These are phyloP conservation scores for Drosophila ochracea DNA, from an alignment of 2,888 invertebrate species.

Conservation along the genomic window DNA sequence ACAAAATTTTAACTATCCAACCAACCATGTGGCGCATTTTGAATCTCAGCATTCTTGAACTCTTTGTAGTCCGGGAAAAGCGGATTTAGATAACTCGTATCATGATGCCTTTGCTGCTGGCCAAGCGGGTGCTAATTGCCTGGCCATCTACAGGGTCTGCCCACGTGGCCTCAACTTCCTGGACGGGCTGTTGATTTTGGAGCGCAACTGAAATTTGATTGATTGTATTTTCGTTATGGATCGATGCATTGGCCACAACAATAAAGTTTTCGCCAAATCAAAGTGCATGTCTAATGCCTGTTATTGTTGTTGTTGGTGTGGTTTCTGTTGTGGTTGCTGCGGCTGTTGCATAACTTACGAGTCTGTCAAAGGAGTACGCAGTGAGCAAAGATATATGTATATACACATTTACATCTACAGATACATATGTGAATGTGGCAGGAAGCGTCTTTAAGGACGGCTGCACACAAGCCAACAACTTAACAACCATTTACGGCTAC, in stretches of 20 bases:
- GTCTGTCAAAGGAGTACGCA: slow-evolving; percentile 45
- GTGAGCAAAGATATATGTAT: slow-evolving; percentile 6
- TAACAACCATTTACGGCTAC: slow-evolving; percentile 26
- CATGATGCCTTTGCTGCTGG: slow-evolving; percentile 88
- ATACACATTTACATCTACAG: slow-evolving; percentile 7
- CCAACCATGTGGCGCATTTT: neutral
- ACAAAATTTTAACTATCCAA: slow-evolving; percentile 22
- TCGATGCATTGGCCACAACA: slow-evolving; percentile 44
- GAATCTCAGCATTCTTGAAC: slow-evolving; percentile 1
- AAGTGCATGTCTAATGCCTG: slow-evolving; percentile 73
- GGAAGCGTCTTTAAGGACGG: slow-evolving; percentile 47
- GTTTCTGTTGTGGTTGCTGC: slow-evolving; percentile 47
- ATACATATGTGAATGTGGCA: slow-evolving; percentile 32
- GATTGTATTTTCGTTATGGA: slow-evolving; percentile 39
- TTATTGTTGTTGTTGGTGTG: slow-evolving; percentile 33
- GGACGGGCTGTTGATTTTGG: slow-evolving; percentile 84
- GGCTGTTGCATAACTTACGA: slow-evolving; percentile 73
- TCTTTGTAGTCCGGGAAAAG: slow-evolving; percentile 75
- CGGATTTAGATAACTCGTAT: slow-evolving; percentile 86
- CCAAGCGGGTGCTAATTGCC: slow-evolving; percentile 88
- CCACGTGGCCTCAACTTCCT: slow-evolving; percentile 88
- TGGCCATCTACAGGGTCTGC: slow-evolving; percentile 88
- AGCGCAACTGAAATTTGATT: slow-evolving; percentile 84
- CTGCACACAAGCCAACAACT: slow-evolving; percentile 20
- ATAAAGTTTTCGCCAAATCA: slow-evolving; percentile 70